Evolutionary conservation across 2,888 invertebrate genomes (phyloP), one percentile per base, ranked within the genome.

Genomic region (Leptopilina drosophilae): DNA sequence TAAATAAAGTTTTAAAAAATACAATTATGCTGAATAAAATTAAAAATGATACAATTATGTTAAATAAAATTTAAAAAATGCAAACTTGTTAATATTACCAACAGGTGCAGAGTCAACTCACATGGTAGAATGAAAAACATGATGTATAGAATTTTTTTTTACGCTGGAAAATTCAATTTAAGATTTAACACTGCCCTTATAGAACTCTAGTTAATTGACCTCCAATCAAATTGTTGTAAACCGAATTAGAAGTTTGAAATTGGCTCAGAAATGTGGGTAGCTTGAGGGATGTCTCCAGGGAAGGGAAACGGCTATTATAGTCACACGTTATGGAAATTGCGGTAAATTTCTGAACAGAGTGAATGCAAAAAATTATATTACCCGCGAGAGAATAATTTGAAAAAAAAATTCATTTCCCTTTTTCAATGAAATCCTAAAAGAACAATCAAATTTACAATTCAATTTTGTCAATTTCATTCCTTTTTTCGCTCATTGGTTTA

Each of bases 221-320:
- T 56, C 12, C 53, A 33, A 65, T 76, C 56, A 66, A 80, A 65
- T 59, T 49, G 65, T 78, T 66, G 15, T 26, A 64, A 76, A 49
- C 62, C 42, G 49, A 20, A 67, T 64, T 64, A 67, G 53, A 53
- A 40, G 67, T 67, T 62, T 33, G 69, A 69, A 69, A 69, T 69
- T 69, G 69, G 26, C 69, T 69, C 49, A 69, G 69, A 33, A 26
- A 20, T 69, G 53, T 20, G 53, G 49, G 49, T 49, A 53, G 53
- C 69, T 69, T n/a, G 49, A 3, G 20, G 53, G 6, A 14, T 49
- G 6, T 49, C 69, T 69, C 5, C 49, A 20, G 53, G 14, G 69
- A 49, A 49, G 69, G 14, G 26, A 46, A 53, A 69, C 20, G 26
- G 49, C 49, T 67, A 67, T 67, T 46, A 49, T 49, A 46, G 46